phyloP scores from a whole-genome alignment of 2,113 vertebrate genomes.

The Rostratula benghalensis region DNA sequence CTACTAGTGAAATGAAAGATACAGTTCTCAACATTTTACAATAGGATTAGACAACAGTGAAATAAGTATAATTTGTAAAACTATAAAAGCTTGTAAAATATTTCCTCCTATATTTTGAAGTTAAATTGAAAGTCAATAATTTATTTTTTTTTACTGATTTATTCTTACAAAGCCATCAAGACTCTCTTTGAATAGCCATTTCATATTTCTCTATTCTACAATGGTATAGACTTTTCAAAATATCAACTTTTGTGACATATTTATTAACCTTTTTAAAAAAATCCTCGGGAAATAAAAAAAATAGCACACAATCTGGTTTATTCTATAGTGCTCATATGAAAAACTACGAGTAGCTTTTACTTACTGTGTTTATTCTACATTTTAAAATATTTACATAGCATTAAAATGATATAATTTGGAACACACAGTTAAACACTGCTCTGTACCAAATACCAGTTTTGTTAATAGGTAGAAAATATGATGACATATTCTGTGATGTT shows the following conservation, averaged over 20 bases:
- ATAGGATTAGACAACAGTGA: not conserved
- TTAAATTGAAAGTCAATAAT: not conserved
- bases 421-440: not conserved
- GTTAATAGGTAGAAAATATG: not conserved
- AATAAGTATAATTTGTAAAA: not conserved
- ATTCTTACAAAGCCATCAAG: not conserved
- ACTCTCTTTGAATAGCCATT: not conserved
- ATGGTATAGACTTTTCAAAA: not conserved
- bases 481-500: not conserved
- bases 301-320: not conserved
- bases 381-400: not conserved
- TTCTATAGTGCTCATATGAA: not conserved
- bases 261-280: not conserved
- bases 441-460: not conserved
- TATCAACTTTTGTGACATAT: not conserved
- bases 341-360: not conserved
- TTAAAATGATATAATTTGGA: not conserved
- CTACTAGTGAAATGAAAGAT: not conserved
- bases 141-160: not conserved
- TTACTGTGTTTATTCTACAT: not conserved
- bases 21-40: not conserved
- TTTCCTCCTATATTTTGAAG: not conserved
- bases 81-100: not conserved
- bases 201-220: not conserved
- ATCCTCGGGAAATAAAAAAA: not conserved